Evolutionary conservation across 2,797 vertebrate species (phyloP).

Genomic region (Halcyon chelicuti): DNA sequence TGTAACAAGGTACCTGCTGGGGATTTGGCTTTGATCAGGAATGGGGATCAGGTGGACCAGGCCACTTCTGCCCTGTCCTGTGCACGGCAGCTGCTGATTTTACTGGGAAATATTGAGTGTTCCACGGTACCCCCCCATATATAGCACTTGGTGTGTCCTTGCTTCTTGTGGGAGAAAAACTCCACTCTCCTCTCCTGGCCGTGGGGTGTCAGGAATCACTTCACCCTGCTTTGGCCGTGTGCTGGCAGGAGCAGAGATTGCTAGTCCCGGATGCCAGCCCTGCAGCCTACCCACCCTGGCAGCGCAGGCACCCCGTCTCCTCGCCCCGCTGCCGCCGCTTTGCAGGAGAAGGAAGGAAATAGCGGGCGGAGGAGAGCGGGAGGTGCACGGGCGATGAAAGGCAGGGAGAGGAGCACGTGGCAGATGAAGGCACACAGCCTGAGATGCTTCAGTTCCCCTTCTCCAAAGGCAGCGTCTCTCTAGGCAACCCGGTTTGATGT

Average conservation of each 20-base stretch:
- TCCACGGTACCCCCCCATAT: background rate
- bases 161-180: background rate
- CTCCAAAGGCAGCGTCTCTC: conserved; percentile 35
- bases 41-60: background rate
- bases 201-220: rapidly evolving
- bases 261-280: background rate
- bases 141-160: background rate
- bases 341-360: background rate
- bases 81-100: background rate
- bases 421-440: background rate
- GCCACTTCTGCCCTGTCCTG: background rate
- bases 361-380: background rate
- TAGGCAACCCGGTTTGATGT: conserved; percentile 9
- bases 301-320: background rate
- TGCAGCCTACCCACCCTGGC: rapidly evolving
- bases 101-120: rapidly evolving
- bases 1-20: conserved; percentile 53
- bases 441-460: background rate
- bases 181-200: background rate
- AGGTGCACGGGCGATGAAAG: background rate
- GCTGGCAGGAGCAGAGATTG: background rate
- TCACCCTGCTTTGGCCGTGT: background rate
- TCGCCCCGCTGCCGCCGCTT: background rate
- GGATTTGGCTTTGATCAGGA: background rate
- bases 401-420: background rate